phyloP scores from a whole-genome alignment of 1,140 invertebrate genomes.

The Diplogasteroides magnus region DNA sequence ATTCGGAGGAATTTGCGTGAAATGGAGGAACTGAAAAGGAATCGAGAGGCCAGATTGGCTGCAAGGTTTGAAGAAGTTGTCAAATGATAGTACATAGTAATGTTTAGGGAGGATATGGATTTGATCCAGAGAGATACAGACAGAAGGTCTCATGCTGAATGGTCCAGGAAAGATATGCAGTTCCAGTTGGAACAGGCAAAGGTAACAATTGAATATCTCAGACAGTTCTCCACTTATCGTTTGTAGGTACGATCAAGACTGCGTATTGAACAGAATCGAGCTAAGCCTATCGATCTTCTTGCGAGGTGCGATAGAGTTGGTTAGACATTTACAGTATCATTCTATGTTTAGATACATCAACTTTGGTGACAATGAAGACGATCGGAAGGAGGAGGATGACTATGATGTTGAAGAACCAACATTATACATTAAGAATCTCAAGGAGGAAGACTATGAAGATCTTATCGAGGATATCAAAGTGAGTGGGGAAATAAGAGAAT shows the following conservation, averaged over 20 bases:
- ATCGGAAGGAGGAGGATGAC: slow-evolving; percentile 68
- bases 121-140: slow-evolving; percentile 82
- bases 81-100: neutral
- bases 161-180: slow-evolving; percentile 80
- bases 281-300: slow-evolving; percentile 94
- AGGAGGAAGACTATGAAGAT: slow-evolving; percentile 89
- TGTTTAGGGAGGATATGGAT: slow-evolving; percentile 73
- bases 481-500: too few species aligned
- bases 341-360: slow-evolving; percentile 25
- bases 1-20: slow-evolving; percentile 55
- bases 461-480: slow-evolving; percentile 90
- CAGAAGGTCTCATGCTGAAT: slow-evolving; percentile 85
- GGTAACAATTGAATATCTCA: neutral
- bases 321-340: slow-evolving; percentile 5
- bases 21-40: slow-evolving; percentile 70
- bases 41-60: slow-evolving; percentile 77
- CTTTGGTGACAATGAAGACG: slow-evolving; percentile 64
- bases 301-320: slow-evolving; percentile 8
- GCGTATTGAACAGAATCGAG: slow-evolving; percentile 83
- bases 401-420: slow-evolving; percentile 93
- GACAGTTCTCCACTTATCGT: neutral
- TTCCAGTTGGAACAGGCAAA: slow-evolving; percentile 57
- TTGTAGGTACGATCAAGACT: slow-evolving; percentile 71
- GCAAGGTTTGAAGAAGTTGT: slow-evolving; percentile 56
- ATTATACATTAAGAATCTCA: slow-evolving; percentile 78